Conservation (phyloP, 2,888 invertebrate genomes). For the Drosophila melanocephala region DNA sequence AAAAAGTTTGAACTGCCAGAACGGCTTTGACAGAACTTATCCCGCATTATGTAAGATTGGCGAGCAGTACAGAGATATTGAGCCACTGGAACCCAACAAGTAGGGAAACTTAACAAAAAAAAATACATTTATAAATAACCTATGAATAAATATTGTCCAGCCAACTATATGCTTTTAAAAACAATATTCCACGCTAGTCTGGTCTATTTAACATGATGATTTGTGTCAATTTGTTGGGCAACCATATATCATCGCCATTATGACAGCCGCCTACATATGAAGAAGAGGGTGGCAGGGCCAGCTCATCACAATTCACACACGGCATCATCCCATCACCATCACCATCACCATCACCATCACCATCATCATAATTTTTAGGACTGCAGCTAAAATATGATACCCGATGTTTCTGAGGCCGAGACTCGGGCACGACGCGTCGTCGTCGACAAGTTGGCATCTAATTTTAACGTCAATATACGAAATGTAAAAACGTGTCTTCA, state of each 20-base stretch:
- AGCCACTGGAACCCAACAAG: conserved; percentile 32
- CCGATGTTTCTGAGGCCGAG: conserved; percentile 58
- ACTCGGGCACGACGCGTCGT: conserved; percentile 45
- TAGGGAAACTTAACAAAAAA: conserved; percentile 1
- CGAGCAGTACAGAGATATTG: conserved; percentile 52
- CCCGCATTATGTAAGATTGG: conserved; percentile 51
- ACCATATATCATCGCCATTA: conserved; percentile 71
- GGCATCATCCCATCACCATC: conserved; percentile 36
- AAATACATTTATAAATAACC: not conserved
- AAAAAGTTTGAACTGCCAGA: conserved; percentile 50
- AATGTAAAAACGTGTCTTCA: conserved; percentile 80
- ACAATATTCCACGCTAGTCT: conserved; percentile 12
- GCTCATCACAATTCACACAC: conserved; percentile 42
- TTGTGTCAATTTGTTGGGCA: conserved; percentile 55
- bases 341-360: conserved; percentile 48
- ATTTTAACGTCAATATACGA: conserved; percentile 79
- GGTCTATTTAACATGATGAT: conserved; percentile 68
- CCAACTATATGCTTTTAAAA: conserved; percentile 3
- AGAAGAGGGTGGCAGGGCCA: conserved; percentile 2
- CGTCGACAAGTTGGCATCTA: conserved; percentile 77
- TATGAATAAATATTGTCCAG: conserved; percentile 32
- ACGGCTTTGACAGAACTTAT: conserved; percentile 49
- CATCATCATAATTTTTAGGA: conserved; percentile 44
- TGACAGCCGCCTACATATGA: conserved; percentile 52
- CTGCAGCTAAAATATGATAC: conserved; percentile 75